Base-by-base conservation (phyloP, 2,888 invertebrate genomes). In the Notocelia uddmanniana region DNA sequence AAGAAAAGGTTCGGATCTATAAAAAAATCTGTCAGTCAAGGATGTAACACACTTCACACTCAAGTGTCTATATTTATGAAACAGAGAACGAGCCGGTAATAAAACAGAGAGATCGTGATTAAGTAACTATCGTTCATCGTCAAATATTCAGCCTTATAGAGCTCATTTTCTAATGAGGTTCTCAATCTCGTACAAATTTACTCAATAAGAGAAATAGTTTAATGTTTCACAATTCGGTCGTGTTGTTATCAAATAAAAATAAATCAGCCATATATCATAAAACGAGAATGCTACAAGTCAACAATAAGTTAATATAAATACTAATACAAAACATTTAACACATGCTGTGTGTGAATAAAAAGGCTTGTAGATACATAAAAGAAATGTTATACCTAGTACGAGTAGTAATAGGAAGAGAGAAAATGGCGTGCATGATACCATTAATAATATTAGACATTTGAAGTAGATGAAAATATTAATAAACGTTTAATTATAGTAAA, bases 141-240 rank as follows among this genome's bases (percentile, higher is more conserved):
- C 21, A 70, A 11, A 48, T 55, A 63, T 55, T 41, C 10, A 19
- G n/a, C n/a, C 9, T 6, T 9, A 8, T 55, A 21, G 18, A 64
- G 50, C 70, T 64, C 64, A 64, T 63, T 64, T 70, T 19, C 15
- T 69, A 19, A 37, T 58, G 50, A 50, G 19, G 26, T 57, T 50
- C 21, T 23, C 23, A 50, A 31, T 15, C 5, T 45, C 18, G 50
- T 50, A 48, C 18, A 34, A 55, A 19, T 45, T 3, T 67, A 67
- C 18, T 31, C 26, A 37, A 23, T 52, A 26, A 18, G 59, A 73
- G 64, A 78, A 74, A 41, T 48, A 73, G 52, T 59, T 45, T 5
- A 19, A 34, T n/a, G 8, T 69, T 67, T 76, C 73, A 88, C 93
- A 92, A 89, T 93, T 92, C 89, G 92, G 92, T 92, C 93, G 92